phyloP scores from a whole-genome alignment of 64 coral and sea anemone genomes.

The Actinia equina region DNA sequence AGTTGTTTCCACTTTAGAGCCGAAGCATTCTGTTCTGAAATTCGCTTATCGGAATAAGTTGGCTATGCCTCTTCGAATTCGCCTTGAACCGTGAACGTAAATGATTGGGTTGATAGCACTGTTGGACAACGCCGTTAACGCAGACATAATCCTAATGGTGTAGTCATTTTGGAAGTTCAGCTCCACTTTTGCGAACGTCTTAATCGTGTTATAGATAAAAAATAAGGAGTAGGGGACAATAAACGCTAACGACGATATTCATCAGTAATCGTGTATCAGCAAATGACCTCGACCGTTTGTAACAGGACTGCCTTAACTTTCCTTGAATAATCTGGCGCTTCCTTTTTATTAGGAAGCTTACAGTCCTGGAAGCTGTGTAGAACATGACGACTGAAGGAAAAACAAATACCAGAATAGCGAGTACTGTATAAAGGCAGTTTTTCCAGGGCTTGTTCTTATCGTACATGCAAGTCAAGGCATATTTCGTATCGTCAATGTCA shows the following conservation, averaged over 20 bases:
- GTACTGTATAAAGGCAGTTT: not conserved
- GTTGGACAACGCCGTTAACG: not conserved
- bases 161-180: not conserved
- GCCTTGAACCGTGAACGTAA: not conserved
- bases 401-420: not conserved
- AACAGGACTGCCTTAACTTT: not conserved
- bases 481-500: not conserved
- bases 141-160: not conserved
- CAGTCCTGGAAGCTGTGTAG: not conserved
- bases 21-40: not conserved
- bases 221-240: not conserved
- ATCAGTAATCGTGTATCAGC: not conserved
- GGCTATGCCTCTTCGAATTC: not conserved
- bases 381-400: not conserved
- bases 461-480: not conserved
- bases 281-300: not conserved
- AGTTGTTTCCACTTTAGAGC: not conserved
- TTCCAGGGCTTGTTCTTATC: not conserved
- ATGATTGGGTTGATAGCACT: not conserved
- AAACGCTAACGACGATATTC: not conserved
- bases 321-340: not conserved
- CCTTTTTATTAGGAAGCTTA: not conserved
- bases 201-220: conserved; percentile 3
- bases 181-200: not conserved
- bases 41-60: not conserved